phyloP scores from a whole-genome alignment of 2,113 vertebrate species.

The Oophaga pumilio region DNA sequence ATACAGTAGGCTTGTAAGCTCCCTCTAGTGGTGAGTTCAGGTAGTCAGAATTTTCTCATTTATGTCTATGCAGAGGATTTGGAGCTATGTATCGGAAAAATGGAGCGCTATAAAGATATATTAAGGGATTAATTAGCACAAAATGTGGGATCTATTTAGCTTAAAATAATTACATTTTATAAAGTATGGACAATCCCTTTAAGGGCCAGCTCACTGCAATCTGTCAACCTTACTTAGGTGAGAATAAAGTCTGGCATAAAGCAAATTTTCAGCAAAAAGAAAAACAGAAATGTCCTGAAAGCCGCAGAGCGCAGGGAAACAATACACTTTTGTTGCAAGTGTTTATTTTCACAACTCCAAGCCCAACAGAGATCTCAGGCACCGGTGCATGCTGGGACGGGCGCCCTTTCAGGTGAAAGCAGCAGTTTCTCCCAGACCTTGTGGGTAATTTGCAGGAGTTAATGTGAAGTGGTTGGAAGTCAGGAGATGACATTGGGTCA shows the following conservation, averaged over 20 bases:
- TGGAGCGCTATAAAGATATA: not conserved
- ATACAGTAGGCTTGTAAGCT: not conserved
- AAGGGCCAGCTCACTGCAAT: not conserved
- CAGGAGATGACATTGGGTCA: not conserved
- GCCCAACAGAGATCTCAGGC: constrained; percentile 13
- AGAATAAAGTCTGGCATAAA: not conserved
- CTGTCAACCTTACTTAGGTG: constrained; percentile 20
- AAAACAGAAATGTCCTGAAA: constrained; percentile 13
- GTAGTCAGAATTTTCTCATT: not conserved
- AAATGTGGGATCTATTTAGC: not conserved
- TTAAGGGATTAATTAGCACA: not conserved
- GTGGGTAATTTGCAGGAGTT: not conserved
- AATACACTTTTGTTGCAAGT: constrained; percentile 39
- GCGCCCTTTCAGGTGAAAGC: constrained; percentile 32
- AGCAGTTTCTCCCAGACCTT: constrained; percentile 1
- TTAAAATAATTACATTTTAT: not conserved
- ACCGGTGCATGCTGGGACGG: constrained; percentile 23
- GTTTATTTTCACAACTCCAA: constrained; percentile 34
- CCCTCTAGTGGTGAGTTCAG: not conserved
- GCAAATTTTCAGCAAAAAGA: not conserved
- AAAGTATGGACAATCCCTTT: not conserved
- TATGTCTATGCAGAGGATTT: not conserved
- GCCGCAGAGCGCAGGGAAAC: not conserved
- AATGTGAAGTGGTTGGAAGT: constrained; percentile 15
- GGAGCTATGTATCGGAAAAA: no score